Percentiles rank a stretch among this genome's conserved stretches.
Evolutionary conservation across 1,140 invertebrate species (phyloP).

Genomic region (Epicauta chinensis): DNA sequence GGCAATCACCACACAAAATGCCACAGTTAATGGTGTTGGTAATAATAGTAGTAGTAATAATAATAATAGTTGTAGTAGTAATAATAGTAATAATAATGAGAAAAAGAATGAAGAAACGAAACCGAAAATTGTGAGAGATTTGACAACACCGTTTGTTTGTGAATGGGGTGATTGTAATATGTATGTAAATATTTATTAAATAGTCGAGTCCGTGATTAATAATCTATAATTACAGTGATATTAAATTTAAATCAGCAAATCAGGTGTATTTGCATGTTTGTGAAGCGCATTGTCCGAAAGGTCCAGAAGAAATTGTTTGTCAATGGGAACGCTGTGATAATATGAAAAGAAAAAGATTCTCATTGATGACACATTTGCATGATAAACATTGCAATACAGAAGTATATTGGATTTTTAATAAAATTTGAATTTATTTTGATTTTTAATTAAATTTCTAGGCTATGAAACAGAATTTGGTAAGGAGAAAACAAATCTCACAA

Average conservation of each 20-base stretch:
- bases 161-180: conserved; percentile 87
- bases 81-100: no score
- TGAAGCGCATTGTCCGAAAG: conserved; percentile 68
- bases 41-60: conserved; percentile 35
- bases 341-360: conserved; percentile 80
- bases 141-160: conserved; percentile 64
- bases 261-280: conserved; percentile 84
- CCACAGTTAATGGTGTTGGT: conserved; percentile 4
- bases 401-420: conserved; percentile 44
- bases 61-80: no score
- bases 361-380: conserved; percentile 85
- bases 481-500: conserved; percentile 59
- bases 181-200: conserved; percentile 43
- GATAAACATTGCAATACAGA: conserved; percentile 86
- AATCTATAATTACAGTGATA: conserved; percentile 44
- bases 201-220: background rate
- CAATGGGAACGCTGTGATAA: conserved; percentile 78
- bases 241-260: conserved; percentile 62
- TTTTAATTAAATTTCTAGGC: conserved; percentile 43
- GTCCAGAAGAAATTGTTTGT: conserved; percentile 61
- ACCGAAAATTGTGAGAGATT: conserved; percentile 33
- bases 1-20: conserved; percentile 41
- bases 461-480: conserved; percentile 53
- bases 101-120: conserved; percentile 23
- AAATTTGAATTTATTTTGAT: background rate